Conservation (phyloP, 2,888 invertebrate genomes). For the Dasysyrphus albostriatus region DNA sequence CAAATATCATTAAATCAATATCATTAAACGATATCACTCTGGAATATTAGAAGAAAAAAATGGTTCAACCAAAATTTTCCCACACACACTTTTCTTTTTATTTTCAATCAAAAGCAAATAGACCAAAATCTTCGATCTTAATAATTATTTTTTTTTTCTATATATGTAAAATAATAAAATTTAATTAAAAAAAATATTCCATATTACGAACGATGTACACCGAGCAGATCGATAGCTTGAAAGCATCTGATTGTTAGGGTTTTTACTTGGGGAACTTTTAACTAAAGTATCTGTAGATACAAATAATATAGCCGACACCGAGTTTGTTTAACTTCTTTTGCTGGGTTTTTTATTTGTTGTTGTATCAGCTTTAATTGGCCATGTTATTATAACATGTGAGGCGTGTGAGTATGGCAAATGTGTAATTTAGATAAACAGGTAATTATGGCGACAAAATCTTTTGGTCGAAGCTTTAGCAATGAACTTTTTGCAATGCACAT, state of each 20-base stretch:
- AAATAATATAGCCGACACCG: slow-evolving; percentile 37
- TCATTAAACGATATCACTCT: slow-evolving; percentile 36
- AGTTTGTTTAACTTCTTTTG: slow-evolving; percentile 48
- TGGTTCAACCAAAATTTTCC: not conserved
- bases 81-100: not conserved
- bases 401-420: slow-evolving; percentile 41
- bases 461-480: slow-evolving; percentile 39
- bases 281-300: slow-evolving; percentile 41
- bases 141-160: not conserved
- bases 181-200: not conserved
- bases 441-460: slow-evolving; percentile 39
- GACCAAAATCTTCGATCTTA: not conserved
- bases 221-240: slow-evolving; percentile 64
- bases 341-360: slow-evolving; percentile 39
- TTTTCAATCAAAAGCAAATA: not conserved
- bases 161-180: not conserved
- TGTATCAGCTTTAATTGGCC: slow-evolving; percentile 48
- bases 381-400: slow-evolving; percentile 44
- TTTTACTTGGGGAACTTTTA: slow-evolving; percentile 46
- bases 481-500: slow-evolving; percentile 39
- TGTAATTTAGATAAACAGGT: slow-evolving; percentile 47
- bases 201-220: slow-evolving; percentile 42
- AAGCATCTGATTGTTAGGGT: slow-evolving; percentile 65
- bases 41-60: not conserved
- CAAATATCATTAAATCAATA: slow-evolving; percentile 10